Percentiles rank a stretch among this genome's conserved stretches.
phyloP scores from a whole-genome alignment of 2,888 invertebrate genomes.

The Catocala sponsa region DNA sequence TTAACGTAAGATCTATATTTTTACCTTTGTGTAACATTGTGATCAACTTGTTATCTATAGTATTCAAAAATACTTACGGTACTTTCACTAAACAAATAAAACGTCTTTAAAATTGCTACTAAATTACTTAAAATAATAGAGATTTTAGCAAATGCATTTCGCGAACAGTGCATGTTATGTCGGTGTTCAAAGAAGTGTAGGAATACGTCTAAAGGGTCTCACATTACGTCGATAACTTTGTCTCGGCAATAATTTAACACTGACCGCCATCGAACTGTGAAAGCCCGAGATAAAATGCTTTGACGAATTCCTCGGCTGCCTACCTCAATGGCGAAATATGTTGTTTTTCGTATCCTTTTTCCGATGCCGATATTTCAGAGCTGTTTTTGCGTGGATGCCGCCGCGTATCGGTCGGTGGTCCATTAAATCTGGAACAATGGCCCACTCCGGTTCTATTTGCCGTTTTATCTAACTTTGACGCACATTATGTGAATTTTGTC shows the following conservation, averaged over 20 bases:
- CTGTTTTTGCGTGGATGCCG: slow-evolving; percentile 77
- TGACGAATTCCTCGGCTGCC: slow-evolving; percentile 81
- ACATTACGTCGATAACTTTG: slow-evolving; percentile 74
- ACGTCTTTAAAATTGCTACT: slow-evolving; percentile 26
- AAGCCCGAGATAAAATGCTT: slow-evolving; percentile 82
- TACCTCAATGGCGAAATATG: slow-evolving; percentile 78
- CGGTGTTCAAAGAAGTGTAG: slow-evolving; percentile 37
- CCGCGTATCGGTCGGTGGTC: slow-evolving; percentile 80
- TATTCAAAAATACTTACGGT: slow-evolving; percentile 62
- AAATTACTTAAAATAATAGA: slow-evolving; percentile 26
- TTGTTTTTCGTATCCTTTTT: slow-evolving; percentile 80
- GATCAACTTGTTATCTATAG: slow-evolving; percentile 60
- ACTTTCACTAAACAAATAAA: slow-evolving; percentile 52
- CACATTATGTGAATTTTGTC: slow-evolving; percentile 81
- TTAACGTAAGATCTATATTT: slow-evolving; percentile 14
- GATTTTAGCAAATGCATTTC: slow-evolving; percentile 21
- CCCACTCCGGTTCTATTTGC: slow-evolving; percentile 80
- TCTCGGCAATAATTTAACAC: slow-evolving; percentile 79
- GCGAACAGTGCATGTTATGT: slow-evolving; percentile 20
- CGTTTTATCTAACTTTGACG: slow-evolving; percentile 83
- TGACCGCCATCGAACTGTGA: slow-evolving; percentile 82
- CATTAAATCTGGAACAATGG: slow-evolving; percentile 84
- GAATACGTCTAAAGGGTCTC: slow-evolving; percentile 61
- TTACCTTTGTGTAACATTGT: background rate
- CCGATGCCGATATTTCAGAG: slow-evolving; percentile 69